Evolutionary conservation across 2,797 vertebrate species (phyloP).

Genomic region (Aselliscus stoliczkanus): DNA sequence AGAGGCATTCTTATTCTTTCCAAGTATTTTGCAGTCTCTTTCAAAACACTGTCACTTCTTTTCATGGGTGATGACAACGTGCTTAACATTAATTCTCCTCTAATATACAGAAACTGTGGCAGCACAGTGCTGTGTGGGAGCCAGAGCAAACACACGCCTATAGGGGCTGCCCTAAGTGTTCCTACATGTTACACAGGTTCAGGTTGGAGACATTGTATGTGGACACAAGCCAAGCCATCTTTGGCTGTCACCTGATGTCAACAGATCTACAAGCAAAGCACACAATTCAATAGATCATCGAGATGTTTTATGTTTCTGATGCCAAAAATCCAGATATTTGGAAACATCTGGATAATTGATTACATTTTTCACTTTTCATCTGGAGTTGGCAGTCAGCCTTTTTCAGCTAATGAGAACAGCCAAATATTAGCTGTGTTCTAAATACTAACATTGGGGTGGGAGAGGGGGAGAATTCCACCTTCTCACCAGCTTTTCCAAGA

Average conservation of each 20-base stretch:
- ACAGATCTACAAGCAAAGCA: not conserved
- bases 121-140: not conserved
- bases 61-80: conserved; percentile 65
- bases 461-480: not conserved
- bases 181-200: not conserved
- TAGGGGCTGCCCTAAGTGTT: not conserved
- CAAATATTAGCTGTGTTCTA: not conserved
- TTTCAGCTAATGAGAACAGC: not conserved
- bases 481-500: not conserved
- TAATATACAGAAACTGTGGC: conserved; percentile 61
- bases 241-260: not conserved
- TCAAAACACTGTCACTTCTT: conserved; percentile 69
- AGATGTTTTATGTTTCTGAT: conserved; percentile 33
- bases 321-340: conserved; percentile 29
- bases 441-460: not conserved
- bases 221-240: not conserved
- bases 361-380: conserved; percentile 23
- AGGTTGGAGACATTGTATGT: conserved; percentile 10
- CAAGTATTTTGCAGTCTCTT: conserved; percentile 68
- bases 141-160: conserved; percentile 33
- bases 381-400: conserved; percentile 15
- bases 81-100: conserved; percentile 61
- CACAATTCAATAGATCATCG: not conserved
- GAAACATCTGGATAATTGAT: conserved; percentile 46
- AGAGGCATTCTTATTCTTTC: conserved; percentile 43